Conservation (phyloP, 1,140 invertebrate genomes). For the Drosophila sp. region DNA sequence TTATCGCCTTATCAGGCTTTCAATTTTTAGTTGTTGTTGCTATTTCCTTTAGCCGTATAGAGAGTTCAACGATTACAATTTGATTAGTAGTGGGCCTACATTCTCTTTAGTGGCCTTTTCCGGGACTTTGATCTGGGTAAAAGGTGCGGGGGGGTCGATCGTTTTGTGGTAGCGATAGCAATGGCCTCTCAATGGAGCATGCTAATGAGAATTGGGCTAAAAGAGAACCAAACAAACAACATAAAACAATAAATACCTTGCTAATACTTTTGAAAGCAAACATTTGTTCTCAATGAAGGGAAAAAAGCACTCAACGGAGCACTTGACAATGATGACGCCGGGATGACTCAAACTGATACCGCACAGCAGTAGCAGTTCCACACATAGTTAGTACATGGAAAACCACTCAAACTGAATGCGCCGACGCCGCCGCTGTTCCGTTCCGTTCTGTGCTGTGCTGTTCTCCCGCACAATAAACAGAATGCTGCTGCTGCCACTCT, state of each 20-base stretch:
- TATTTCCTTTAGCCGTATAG: background rate
- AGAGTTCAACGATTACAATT: conserved; percentile 36
- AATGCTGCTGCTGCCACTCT: background rate
- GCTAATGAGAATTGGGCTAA: conserved; percentile 58
- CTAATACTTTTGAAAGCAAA: conserved; percentile 19
- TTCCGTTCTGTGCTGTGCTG: conserved; percentile 24
- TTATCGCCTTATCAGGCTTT: conserved; percentile 53
- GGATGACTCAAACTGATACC: conserved; percentile 16
- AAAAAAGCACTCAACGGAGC: conserved; percentile 12
- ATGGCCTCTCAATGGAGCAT: conserved; percentile 52
- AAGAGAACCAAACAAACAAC: conserved; percentile 28
- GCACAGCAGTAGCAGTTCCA: background rate
- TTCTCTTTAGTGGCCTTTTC: conserved; percentile 1
- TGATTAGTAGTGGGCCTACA: conserved; percentile 28
- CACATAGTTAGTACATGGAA: conserved; percentile 1
- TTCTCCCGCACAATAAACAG: conserved; percentile 1
- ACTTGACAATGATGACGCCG: conserved; percentile 2
- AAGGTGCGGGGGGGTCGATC: background rate
- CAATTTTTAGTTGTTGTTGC: background rate
- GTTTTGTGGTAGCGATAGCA: conserved; percentile 24
- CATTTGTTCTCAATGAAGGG: conserved; percentile 13
- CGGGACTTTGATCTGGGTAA: background rate
- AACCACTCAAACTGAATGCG: conserved; percentile 34
- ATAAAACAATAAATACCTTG: conserved; percentile 64
- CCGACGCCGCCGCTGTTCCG: conserved; percentile 23